A percentile compares a stretch with the other conserved stretches of the same genome.
phyloP scores from a whole-genome alignment of 2,113 vertebrate species.

The Myiozetetes cayanensis region DNA sequence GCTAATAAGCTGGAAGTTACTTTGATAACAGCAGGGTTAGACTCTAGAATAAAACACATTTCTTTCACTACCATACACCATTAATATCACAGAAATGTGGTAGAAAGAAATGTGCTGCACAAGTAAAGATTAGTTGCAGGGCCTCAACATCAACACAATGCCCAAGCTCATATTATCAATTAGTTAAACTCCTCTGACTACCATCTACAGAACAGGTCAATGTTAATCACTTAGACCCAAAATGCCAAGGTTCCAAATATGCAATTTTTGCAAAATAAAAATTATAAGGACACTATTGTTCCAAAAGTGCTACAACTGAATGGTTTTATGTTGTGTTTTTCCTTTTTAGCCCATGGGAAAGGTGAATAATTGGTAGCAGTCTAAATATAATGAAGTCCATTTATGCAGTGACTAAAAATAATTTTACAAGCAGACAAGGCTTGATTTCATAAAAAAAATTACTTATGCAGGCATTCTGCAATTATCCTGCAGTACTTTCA shows the following conservation, averaged over 20 bases:
- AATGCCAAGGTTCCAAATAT: neutral
- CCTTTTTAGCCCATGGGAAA: slow-evolving; percentile 70
- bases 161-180: slow-evolving; percentile 72
- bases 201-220: neutral
- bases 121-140: slow-evolving; percentile 74
- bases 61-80: slow-evolving; percentile 80
- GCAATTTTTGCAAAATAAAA: slow-evolving; percentile 37
- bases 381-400: slow-evolving; percentile 74
- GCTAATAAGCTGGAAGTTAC: slow-evolving; percentile 98
- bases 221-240: neutral
- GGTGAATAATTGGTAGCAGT: slow-evolving; percentile 70
- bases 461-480: slow-evolving; percentile 79
- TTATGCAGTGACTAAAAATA: slow-evolving; percentile 75
- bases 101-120: slow-evolving; percentile 70
- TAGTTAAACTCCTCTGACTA: slow-evolving; percentile 45
- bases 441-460: slow-evolving; percentile 79
- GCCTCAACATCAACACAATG: slow-evolving; percentile 71
- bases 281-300: slow-evolving; percentile 19
- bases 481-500: slow-evolving; percentile 78
- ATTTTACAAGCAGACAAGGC: slow-evolving; percentile 78
- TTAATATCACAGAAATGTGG: slow-evolving; percentile 81
- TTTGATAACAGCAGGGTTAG: slow-evolving; percentile 95
- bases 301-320: slow-evolving; percentile 21
- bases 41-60: slow-evolving; percentile 83
- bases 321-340: slow-evolving; percentile 43